Conservation (phyloP, 1,140 invertebrate species). For the Temnothorax nylanderi region DNA sequence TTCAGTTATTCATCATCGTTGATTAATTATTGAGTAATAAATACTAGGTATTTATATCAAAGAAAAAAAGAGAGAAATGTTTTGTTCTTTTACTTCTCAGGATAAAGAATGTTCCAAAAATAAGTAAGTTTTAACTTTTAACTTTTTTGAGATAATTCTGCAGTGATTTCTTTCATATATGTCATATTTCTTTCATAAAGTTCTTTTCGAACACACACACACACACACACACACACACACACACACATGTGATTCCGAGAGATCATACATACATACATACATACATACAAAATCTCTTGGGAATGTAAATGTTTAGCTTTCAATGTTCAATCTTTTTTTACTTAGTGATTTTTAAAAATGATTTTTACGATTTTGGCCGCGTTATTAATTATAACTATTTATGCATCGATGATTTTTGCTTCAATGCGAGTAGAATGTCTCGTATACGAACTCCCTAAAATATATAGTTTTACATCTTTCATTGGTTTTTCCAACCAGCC, state of each 20-base stretch:
- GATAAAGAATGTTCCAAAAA: background rate
- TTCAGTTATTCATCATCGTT: background rate
- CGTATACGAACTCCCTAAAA: background rate
- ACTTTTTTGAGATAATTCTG: background rate
- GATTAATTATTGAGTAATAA: background rate
- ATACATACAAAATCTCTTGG: no score
- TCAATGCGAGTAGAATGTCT: background rate
- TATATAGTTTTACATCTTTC: background rate
- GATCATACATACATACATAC: no score
- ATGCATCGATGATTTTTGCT: background rate
- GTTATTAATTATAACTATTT: background rate
- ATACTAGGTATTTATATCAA: background rate
- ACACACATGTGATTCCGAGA: no score
- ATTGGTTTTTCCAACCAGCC: background rate
- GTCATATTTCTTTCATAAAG: background rate
- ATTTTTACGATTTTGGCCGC: background rate
- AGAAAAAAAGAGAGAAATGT: background rate
- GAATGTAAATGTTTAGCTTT: no score
- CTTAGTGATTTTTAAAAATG: no score
- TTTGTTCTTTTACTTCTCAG: background rate
- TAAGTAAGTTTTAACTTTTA: background rate
- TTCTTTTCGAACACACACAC: background rate
- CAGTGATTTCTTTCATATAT: background rate
- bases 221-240: no score
- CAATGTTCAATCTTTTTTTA: no score